These are phyloP conservation scores for Diaphora mendica DNA, from an alignment of 2,888 invertebrate genomes.

Conservation along the genomic window DNA sequence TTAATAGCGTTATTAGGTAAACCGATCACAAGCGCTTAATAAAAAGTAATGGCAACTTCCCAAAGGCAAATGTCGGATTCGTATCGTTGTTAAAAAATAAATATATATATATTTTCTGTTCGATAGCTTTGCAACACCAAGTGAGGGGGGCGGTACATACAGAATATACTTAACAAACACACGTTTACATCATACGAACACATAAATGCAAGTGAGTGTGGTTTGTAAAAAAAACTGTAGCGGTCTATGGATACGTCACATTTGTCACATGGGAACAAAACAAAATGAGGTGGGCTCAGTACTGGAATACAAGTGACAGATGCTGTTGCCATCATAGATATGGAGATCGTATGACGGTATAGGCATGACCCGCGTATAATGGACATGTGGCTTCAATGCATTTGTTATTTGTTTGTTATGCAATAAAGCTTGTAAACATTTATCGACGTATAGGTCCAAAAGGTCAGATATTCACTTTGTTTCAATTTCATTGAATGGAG, in stretches of 20 bases:
- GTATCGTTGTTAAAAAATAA: conserved; percentile 56
- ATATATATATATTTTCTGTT: conserved; percentile 30
- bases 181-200: conserved; percentile 62
- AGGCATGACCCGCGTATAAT: conserved; percentile 62
- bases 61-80: conserved; percentile 83
- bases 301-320: conserved; percentile 27
- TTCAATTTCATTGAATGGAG: neutral
- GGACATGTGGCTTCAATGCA: conserved; percentile 26
- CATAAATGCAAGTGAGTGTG: conserved; percentile 86
- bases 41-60: conserved; percentile 79
- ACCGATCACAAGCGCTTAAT: conserved; percentile 83
- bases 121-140: conserved; percentile 53
- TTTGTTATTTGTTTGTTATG: neutral
- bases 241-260: conserved; percentile 62
- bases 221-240: conserved; percentile 78
- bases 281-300: conserved; percentile 32
- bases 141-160: conserved; percentile 44
- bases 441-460: neutral
- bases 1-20: conserved; percentile 78
- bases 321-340: conserved; percentile 71
- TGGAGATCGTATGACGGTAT: conserved; percentile 68
- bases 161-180: conserved; percentile 43
- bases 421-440: neutral
- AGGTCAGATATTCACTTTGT: conserved; percentile 1
- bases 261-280: conserved; percentile 40